Evolutionary conservation across 2,113 vertebrate species (phyloP), one percentile per base, ranked within the genome.

Genomic region (Leucoraja erinaceus): DNA sequence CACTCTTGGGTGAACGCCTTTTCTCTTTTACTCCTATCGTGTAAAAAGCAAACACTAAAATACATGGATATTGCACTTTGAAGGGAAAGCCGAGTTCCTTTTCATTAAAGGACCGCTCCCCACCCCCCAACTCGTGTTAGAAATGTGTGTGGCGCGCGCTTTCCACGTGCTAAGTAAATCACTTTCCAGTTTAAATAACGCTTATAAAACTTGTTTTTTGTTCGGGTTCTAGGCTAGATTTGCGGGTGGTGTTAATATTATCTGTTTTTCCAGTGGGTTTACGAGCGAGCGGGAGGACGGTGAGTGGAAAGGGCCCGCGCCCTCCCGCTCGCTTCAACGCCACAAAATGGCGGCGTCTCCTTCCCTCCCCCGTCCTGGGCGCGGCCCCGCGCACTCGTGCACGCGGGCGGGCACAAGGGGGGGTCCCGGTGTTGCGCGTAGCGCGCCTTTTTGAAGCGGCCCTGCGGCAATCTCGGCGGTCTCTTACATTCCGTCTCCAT

Each of bases 381-480:
- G 25, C 83, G 14, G n/a, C 31, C 16, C n/a, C 88, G 66, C 18
- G 18, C 88, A 5, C 33, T 18, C 63, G 0, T 16, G 0, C 74
- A 1, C 75, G 1, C n/a, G 8, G n/a, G 75, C 75, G 28, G 5
- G 6, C n/a, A n/a, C 1, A 11, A 9, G 25, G 25, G 6, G 5
- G 25, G 6, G 9, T 75, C 18, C 74, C 22, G 16, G n/a, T 7
- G 8, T 75, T 5, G 22, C 74, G 7, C 28, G 25, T 28, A 10
- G 74, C 74, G 74, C 74, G 11, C 93, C 93, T 94, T 94, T 93
- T 95, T 94, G 94, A 90, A 93, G 94, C 93, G 93, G 81, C 83
- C 94, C 94, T 95, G 94, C 92, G 75, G 93, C 76, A 5, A 94
- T 94, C 83, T 86, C 94, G 47, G 93, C 54, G 25, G 31, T 61